Percentiles rank a stretch among this genome's conserved stretches.
phyloP scores from a whole-genome alignment of 2,797 vertebrate genomes.

The Menidia menidia region DNA sequence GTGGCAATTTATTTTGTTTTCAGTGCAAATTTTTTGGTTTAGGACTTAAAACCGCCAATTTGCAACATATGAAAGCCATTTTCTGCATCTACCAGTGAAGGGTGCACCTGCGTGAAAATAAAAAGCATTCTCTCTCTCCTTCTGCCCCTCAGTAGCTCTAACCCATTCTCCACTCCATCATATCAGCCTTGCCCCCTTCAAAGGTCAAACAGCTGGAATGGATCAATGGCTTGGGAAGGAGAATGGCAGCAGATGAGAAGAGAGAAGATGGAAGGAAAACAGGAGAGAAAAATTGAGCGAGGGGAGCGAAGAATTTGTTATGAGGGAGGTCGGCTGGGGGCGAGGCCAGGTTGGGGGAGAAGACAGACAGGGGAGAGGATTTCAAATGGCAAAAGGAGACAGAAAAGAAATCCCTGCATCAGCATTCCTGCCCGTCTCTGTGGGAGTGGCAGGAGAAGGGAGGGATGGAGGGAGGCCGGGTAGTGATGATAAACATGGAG shows the following conservation, averaged over 20 bases:
- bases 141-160: conserved; percentile 9
- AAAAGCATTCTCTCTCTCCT: not conserved
- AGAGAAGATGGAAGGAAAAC: not conserved
- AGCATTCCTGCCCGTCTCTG: conserved; percentile 60
- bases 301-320: conserved; percentile 19
- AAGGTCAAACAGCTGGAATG: conserved; percentile 71
- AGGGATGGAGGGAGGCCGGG: conserved; percentile 4
- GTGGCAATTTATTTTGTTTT: not conserved
- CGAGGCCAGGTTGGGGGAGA: conserved; percentile 12
- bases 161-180: conserved; percentile 16
- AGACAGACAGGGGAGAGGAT: conserved; percentile 24
- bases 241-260: conserved; percentile 6
- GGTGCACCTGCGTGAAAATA: too few species aligned
- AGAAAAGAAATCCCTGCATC: conserved; percentile 60
- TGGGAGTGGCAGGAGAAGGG: conserved; percentile 26
- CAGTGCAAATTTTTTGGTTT: not conserved
- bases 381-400: conserved; percentile 24
- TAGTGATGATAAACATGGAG: conserved; percentile 42
- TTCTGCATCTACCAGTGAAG: not conserved
- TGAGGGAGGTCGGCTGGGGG: conserved; percentile 16
- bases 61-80: not conserved
- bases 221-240: conserved; percentile 50
- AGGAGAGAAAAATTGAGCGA: conserved; percentile 21
- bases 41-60: not conserved
- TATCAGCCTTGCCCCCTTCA: conserved; percentile 53